These are phyloP conservation scores for Synanthedon formicaeformis DNA, from an alignment of 2,888 invertebrate genomes.

Conservation along the genomic window DNA sequence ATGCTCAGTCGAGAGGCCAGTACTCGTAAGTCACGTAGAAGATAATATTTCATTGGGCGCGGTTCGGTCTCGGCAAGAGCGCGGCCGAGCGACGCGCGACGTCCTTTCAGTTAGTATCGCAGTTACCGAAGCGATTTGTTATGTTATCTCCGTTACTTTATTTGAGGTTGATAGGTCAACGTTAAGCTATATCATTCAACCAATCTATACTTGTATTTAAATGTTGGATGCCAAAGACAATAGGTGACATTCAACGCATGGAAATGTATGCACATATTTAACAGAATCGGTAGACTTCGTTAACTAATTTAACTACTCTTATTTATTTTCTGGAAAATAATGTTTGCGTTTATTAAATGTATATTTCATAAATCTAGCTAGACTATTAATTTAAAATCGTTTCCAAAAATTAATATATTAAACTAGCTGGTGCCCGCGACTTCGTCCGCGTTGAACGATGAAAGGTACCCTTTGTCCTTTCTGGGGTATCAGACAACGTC, in stretches of 20 bases:
- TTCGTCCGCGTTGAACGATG: too few species aligned
- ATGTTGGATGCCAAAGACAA: slow-evolving; percentile 6
- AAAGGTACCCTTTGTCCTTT: too few species aligned
- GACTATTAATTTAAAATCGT: too few species aligned
- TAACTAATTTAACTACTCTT: too few species aligned
- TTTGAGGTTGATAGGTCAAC: slow-evolving; percentile 61
- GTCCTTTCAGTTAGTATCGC: slow-evolving; percentile 49
- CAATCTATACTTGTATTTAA: slow-evolving; percentile 23
- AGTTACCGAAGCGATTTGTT: slow-evolving; percentile 60
- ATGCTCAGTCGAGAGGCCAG: slow-evolving; percentile 47
- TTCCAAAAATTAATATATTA: too few species aligned
- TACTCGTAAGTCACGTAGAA: slow-evolving; percentile 45
- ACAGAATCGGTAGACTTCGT: too few species aligned
- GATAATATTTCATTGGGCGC: slow-evolving; percentile 57
- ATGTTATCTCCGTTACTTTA: slow-evolving; percentile 58
- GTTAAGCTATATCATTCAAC: slow-evolving; percentile 25
- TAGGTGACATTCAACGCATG: neutral
- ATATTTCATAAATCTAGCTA: too few species aligned
- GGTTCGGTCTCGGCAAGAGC: slow-evolving; percentile 18
- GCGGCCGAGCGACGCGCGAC: slow-evolving; percentile 12
- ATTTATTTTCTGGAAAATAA: too few species aligned
- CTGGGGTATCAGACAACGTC: too few species aligned
- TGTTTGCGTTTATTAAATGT: too few species aligned
- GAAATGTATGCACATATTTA: neutral
- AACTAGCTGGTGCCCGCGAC: too few species aligned